Evolutionary conservation across 2,888 invertebrate genomes (phyloP), one percentile per base, ranked within the genome.

Genomic region (Parnassius glacialis): DNA sequence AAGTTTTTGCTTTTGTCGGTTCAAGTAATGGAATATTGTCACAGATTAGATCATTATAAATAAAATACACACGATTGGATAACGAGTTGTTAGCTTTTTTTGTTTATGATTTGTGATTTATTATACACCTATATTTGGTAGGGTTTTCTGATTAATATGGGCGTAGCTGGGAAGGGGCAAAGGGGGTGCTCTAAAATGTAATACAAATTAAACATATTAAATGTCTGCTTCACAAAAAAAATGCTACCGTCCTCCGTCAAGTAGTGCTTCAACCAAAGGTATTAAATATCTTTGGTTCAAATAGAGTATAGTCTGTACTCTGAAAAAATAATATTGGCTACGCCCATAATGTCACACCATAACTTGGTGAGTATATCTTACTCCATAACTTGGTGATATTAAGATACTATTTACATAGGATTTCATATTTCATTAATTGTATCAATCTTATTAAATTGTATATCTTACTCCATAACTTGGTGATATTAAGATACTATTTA

Each of bases 401-500:
- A 3, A 34, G 7, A 34, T 34, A 7, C 7, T 5, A 7, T 34
- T 34, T 7, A 34, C 34, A 7, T 45, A 13, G 25, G 10, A n/a
- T n/a, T 10, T 48, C n/a, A 9, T 48, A 48, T 48, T 13, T 13
- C 13, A 48, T 13, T 48, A 48, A 48, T 1, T 13, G 9, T 13
- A 2, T 10, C 43, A 43, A 43, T 48, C 9, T 9, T 13, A 13
- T 9, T 34, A 34, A 34, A 7, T 13, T 48, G n/a, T n/a, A n/a
- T n/a, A n/a, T n/a, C n/a, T n/a, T n/a, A n/a, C n/a, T n/a, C n/a
- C 81, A 76, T 75, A 62, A 68, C 78, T 78, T 78, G 80, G 74
- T 51, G 52, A 43, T n/a, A 20, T 44, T 58, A 3, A 34, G 7
- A 34, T 34, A 7, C 7, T 5, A 7, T 34, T 34, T 7, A 34